Conservation (phyloP, 2,888 invertebrate genomes). For the Aphodius granarius region DNA sequence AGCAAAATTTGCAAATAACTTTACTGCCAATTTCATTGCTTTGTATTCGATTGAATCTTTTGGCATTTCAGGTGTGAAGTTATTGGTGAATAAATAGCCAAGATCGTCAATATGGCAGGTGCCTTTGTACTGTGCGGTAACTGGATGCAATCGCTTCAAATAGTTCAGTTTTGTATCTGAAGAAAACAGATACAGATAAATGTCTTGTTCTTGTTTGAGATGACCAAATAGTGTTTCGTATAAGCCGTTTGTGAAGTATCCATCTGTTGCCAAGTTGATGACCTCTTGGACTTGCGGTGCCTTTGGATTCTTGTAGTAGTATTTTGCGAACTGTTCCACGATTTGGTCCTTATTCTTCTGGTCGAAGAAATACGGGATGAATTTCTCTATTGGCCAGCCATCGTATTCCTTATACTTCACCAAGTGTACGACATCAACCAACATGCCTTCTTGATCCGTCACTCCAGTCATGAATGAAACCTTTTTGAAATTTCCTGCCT, state of each 20-base stretch:
- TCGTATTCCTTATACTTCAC: neutral
- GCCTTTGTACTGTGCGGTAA: conserved; percentile 14
- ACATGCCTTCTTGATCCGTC: conserved; percentile 17
- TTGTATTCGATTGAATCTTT: conserved; percentile 10
- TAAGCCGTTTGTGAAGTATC: conserved; percentile 12
- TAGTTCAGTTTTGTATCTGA: conserved; percentile 20
- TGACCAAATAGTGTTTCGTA: conserved; percentile 9
- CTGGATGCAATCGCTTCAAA: conserved; percentile 16
- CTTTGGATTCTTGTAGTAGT: conserved; percentile 3
- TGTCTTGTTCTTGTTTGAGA: conserved; percentile 7
- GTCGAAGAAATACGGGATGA: conserved; percentile 10
- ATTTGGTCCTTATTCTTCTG: conserved; percentile 10
- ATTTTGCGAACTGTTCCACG: conserved; percentile 1
- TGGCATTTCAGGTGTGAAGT: conserved; percentile 12
- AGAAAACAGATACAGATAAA: conserved; percentile 20
- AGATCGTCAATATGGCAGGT: conserved; percentile 21
- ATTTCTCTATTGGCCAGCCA: neutral
- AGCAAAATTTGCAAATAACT: conserved; percentile 20
- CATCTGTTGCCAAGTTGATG: neutral
- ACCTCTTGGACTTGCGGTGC: neutral
- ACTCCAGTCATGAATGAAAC: conserved; percentile 20
- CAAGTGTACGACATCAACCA: conserved; percentile 7
- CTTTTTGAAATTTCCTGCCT: conserved; percentile 15
- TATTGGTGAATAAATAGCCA: conserved; percentile 22
- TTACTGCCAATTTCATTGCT: conserved; percentile 14